Percentiles rank a stretch among this genome's conserved stretches.
Evolutionary conservation across 2,113 vertebrate species (phyloP).

Genomic region (Aleadryas rufinucha): DNA sequence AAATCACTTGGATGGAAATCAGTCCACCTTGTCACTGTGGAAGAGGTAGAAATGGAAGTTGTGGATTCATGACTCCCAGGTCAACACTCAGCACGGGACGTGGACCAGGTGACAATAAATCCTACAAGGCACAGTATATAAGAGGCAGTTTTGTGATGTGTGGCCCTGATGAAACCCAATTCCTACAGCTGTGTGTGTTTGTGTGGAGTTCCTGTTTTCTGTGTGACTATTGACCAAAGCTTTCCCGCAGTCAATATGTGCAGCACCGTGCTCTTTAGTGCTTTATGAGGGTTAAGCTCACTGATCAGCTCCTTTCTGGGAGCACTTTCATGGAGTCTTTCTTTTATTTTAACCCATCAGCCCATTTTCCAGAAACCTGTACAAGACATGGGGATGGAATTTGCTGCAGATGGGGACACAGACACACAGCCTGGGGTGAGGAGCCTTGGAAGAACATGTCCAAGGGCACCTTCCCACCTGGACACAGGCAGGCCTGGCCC

Average conservation of each 20-base stretch:
- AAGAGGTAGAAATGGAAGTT: neutral
- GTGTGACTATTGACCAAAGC: neutral
- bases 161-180: neutral
- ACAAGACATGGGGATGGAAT: rapidly evolving
- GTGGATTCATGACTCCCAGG: conserved; percentile 34
- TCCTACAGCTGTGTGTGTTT: neutral
- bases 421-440: neutral
- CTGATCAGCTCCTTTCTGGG: neutral
- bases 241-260: neutral
- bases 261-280: rapidly evolving
- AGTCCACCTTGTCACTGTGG: conserved; percentile 15
- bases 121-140: neutral
- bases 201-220: neutral
- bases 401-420: neutral
- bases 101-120: neutral
- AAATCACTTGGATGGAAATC: conserved; percentile 57
- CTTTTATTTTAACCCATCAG: neutral
- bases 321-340: neutral
- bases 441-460: neutral
- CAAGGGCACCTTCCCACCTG: neutral
- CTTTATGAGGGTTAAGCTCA: neutral
- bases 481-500: neutral
- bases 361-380: neutral
- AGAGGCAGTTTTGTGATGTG: neutral
- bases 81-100: rapidly evolving